A percentile compares a stretch with the other conserved stretches of the same genome.
Conservation (phyloP, 2,113 vertebrate genomes). For the Epinephelus moara region DNA sequence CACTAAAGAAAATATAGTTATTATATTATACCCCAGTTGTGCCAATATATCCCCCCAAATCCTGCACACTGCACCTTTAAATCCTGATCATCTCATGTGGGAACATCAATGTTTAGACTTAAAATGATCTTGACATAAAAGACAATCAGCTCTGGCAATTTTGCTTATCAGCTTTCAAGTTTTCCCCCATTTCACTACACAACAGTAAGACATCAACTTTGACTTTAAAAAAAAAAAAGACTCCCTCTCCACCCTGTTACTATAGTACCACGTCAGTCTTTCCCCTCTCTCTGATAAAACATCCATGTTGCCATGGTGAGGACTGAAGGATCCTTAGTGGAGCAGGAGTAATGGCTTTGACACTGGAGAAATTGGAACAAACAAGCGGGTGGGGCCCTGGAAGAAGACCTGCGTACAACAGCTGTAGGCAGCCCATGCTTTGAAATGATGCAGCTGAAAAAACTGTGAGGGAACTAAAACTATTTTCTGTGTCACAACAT, state of each 20-base stretch:
- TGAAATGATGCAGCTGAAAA: neutral
- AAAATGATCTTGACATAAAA: neutral
- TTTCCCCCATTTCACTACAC: constrained; percentile 30
- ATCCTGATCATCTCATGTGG: neutral
- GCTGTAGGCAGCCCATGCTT: constrained; percentile 9
- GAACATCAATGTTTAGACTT: neutral
- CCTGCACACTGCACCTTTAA: neutral
- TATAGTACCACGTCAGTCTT: constrained; percentile 40
- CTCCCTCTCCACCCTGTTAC: constrained; percentile 21
- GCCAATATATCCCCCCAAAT: too few relatives aligned
- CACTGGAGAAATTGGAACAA: constrained; percentile 10
- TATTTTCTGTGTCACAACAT: constrained; percentile 34
- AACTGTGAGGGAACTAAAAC: constrained; percentile 1
- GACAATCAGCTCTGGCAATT: constrained; percentile 1
- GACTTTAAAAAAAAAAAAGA: constrained; percentile 11
- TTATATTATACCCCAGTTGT: too few relatives aligned
- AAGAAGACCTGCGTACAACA: constrained; percentile 24
- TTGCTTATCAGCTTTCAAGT: constrained; percentile 56
- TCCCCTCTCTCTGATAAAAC: constrained; percentile 32
- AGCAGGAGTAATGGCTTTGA: constrained; percentile 58
- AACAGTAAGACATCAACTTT: constrained; percentile 36
- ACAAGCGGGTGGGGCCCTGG: neutral
- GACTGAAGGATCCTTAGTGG: constrained; percentile 22
- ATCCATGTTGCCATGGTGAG: constrained; percentile 49
- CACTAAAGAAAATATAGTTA: too few relatives aligned